These are phyloP conservation scores for Frankliniella intonsa DNA, from an alignment of 2,888 invertebrate genomes.

Conservation along the genomic window DNA sequence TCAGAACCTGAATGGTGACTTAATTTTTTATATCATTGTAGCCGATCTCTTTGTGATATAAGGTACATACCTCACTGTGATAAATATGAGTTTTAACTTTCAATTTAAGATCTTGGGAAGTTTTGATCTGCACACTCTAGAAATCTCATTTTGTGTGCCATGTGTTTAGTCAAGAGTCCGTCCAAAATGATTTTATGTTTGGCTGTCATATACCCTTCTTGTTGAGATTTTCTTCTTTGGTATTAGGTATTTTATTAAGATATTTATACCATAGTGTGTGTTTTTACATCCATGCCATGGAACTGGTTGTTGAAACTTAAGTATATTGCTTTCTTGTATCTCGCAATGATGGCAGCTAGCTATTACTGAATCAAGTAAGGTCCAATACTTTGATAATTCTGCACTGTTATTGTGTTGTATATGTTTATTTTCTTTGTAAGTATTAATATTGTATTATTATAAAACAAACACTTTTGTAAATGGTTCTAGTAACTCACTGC, in stretches of 20 bases:
- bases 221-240: background rate
- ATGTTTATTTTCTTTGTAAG: too few species aligned
- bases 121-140: background rate
- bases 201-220: background rate
- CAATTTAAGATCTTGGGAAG: background rate
- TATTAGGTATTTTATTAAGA: background rate
- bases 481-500: background rate
- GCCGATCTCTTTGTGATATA: slow-evolving; percentile 17
- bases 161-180: background rate
- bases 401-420: too few species aligned
- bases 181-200: background rate
- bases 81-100: background rate
- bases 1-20: too few species aligned
- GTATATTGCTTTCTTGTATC: background rate
- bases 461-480: background rate
- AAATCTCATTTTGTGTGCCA: background rate
- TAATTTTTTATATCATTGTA: background rate
- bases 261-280: background rate
- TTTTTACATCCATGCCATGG: background rate
- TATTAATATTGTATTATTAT: too few species aligned
- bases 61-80: background rate
- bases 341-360: background rate
- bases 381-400: too few species aligned
- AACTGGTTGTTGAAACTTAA: background rate
- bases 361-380: too few species aligned